Evolutionary conservation across 2,888 invertebrate genomes (phyloP).

Genomic region (Spisula subtruncata): DNA sequence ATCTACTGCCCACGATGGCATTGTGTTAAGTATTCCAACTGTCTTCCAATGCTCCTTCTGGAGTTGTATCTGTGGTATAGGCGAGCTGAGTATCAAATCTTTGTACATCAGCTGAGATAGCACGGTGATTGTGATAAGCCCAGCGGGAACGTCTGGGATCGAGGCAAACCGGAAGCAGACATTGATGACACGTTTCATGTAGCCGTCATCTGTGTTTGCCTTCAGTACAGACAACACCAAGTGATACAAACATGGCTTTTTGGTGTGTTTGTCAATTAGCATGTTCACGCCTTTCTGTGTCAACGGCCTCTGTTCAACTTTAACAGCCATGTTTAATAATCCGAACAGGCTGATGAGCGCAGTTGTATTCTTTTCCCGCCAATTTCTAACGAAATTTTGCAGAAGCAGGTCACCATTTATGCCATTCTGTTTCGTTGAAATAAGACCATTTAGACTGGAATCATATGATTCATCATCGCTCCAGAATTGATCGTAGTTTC

Average conservation of each 20-base stretch:
- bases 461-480: constrained; percentile 4
- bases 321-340: constrained; percentile 61
- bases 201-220: constrained; percentile 47
- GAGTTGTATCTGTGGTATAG: background rate
- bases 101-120: constrained; percentile 46
- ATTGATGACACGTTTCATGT: constrained; percentile 41
- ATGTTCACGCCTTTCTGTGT: constrained; percentile 32
- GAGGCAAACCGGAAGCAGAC: constrained; percentile 48
- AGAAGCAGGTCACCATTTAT: constrained; percentile 52
- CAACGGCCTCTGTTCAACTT: constrained; percentile 53
- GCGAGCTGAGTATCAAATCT: constrained; percentile 16
- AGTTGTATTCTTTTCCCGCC: constrained; percentile 46
- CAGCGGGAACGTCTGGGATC: constrained; percentile 42
- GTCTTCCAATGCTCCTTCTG: constrained; percentile 36
- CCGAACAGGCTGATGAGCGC: constrained; percentile 49
- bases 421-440: constrained; percentile 6
- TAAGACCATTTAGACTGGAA: constrained; percentile 28
- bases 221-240: constrained; percentile 50
- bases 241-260: constrained; percentile 52
- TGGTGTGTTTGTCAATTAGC: constrained; percentile 3
- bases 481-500: constrained; percentile 36
- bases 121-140: constrained; percentile 48
- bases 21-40: constrained; percentile 42
- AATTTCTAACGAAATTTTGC: constrained; percentile 49
- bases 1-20: constrained; percentile 63